A percentile compares a stretch with the other conserved stretches of the same genome.
phyloP scores from a whole-genome alignment of 2,888 invertebrate species.

The Oligia latruncula region DNA sequence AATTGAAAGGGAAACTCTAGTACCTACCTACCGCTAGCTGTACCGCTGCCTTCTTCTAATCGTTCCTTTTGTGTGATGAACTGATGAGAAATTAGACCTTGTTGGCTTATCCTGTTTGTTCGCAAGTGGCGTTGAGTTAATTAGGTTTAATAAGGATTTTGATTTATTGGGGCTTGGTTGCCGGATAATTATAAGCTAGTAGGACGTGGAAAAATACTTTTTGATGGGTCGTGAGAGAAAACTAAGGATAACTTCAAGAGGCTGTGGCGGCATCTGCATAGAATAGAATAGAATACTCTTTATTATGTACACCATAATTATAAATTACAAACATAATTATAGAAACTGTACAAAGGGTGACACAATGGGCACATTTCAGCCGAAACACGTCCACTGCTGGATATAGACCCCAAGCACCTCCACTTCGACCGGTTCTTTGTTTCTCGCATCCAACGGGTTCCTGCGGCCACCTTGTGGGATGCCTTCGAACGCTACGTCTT shows the following conservation, averaged over 20 bases:
- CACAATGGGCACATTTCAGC: no score
- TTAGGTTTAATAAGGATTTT: background rate
- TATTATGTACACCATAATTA: no score
- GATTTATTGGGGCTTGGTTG: background rate
- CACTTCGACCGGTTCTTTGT: no score
- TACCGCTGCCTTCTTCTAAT: constrained; percentile 36
- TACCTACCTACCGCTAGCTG: constrained; percentile 13
- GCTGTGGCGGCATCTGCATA: no score
- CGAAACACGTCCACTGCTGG: no score
- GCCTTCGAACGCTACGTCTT: no score
- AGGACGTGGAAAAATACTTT: background rate
- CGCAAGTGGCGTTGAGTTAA: constrained; percentile 19
- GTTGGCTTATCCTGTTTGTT: constrained; percentile 20
- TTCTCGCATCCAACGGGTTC: no score
- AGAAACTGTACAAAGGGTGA: no score
- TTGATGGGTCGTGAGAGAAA: background rate
- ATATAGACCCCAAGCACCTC: no score
- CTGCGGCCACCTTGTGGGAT: no score
- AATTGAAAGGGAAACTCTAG: constrained; percentile 50
- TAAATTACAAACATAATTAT: no score
- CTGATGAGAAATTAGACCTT: background rate
- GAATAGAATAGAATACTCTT: no score
- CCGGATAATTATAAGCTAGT: background rate
- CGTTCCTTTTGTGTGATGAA: constrained; percentile 37
- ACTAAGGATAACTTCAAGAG: background rate